A percentile compares a stretch with the other conserved stretches of the same genome.
phyloP scores from a whole-genome alignment of 2,797 vertebrate species.

The Megalops cyprinoides region DNA sequence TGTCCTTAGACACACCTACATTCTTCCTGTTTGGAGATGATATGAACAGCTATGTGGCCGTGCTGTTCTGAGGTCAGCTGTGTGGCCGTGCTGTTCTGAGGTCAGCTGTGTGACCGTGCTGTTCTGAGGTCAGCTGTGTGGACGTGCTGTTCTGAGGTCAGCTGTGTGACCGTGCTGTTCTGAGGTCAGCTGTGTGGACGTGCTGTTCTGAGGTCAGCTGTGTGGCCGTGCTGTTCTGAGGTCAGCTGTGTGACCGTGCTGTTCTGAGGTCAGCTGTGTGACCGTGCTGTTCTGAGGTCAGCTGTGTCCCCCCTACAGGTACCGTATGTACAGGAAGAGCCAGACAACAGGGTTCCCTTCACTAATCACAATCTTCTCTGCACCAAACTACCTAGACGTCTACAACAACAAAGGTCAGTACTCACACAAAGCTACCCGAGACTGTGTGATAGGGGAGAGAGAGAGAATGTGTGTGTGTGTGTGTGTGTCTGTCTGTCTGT shows the following conservation, averaged over 20 bases:
- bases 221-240: too few relatives aligned
- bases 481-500: background rate
- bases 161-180: too few relatives aligned
- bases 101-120: background rate
- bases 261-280: too few relatives aligned
- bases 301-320: constrained; percentile 72
- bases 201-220: background rate
- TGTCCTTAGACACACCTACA: too few relatives aligned
- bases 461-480: constrained; percentile 3
- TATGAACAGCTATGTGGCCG: too few relatives aligned
- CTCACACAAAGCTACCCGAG: background rate
- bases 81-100: background rate
- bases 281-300: background rate
- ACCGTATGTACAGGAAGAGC: constrained; percentile 99
- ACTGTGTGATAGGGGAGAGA: background rate
- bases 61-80: too few relatives aligned
- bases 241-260: too few relatives aligned
- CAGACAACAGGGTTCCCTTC: constrained; percentile 98
- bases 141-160: background rate
- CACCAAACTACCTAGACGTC: constrained; percentile 99
- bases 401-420: constrained; percentile 99
- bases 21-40: too few relatives aligned
- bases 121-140: too few relatives aligned
- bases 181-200: too few relatives aligned
- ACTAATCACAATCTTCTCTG: constrained; percentile 99